phyloP scores from a whole-genome alignment of 2,113 vertebrate species.

The Genyomyrus donnyi region DNA sequence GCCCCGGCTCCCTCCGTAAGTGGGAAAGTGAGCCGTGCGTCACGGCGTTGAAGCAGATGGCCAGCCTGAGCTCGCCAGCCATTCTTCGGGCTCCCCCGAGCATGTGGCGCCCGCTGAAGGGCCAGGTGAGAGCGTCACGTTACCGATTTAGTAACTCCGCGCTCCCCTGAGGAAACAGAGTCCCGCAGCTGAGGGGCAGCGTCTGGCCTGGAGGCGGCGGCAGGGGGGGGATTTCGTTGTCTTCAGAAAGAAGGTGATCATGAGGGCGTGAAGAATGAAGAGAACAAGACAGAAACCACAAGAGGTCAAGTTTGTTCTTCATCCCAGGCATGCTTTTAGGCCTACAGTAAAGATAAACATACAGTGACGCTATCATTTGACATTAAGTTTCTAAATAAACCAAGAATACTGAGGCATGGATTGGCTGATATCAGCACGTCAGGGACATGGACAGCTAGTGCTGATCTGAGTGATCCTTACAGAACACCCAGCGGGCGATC shows the following conservation, averaged over 20 bases:
- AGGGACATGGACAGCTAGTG: not conserved
- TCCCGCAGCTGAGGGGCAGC: not conserved
- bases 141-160: not conserved
- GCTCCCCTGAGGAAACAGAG: not conserved
- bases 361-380: not conserved
- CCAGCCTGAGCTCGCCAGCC: not conserved
- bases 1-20: not conserved
- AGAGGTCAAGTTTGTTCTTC: not conserved
- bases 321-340: not conserved
- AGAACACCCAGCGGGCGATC: not conserved
- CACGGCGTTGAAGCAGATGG: constrained; percentile 9
- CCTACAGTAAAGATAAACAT: not conserved
- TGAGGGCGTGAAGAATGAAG: not conserved
- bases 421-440: not conserved
- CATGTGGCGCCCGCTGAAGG: not conserved
- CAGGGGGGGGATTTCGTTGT: not conserved
- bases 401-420: not conserved
- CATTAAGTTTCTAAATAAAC: not conserved
- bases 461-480: not conserved
- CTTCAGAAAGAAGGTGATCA: not conserved
- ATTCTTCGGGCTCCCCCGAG: not conserved
- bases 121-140: not conserved
- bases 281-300: not conserved
- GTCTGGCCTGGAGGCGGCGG: not conserved
- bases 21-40: not conserved